Evolutionary conservation across 2,797 vertebrate genomes (phyloP), one percentile per base, ranked within the genome.

Genomic region (Neostethus bicornis): DNA sequence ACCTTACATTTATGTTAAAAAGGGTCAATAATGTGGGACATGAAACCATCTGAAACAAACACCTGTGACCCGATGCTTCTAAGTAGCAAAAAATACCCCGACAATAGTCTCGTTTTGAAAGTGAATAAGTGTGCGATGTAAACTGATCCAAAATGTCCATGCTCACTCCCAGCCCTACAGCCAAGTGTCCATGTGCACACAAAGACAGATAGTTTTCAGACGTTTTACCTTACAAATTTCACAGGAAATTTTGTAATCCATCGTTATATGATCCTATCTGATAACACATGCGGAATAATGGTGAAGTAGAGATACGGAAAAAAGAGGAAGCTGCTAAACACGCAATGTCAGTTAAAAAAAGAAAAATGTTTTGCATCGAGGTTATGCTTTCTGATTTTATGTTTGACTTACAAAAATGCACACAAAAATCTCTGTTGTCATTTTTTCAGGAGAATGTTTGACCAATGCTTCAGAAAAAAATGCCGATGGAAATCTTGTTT

Each of bases 381-480:
- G 34, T 41, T n/a, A 7, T 5, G 25, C 5, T 6, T 25, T 14
- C 34, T 5, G 5, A 2, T 3, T 2, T 7, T 26, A 28, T 19
- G 8, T 2, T 1, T 14, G 11, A 46, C 6, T 0, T 7, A 1
- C 2, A 26, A 44, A 14, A 28, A 13, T 2, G 16, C 1, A 11
- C 4, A 16, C 3, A n/a, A 0, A 2, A 1, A 26, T 12, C 14
- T 31, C 32, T 31, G 20, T 47, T n/a, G 48, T n/a, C 25, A 9
- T 64, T 50, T 61, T 76, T 65, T 2, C 51, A 92, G 85, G 73
- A 89, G 55, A 64, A 91, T 90, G 89, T 25, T 3, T 43, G 51
- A 34, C 39, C 55, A 68, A 58, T 29, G 42, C 51, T 55, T 38
- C 13, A 49, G 51, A 35, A 70, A 58, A 61, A 60, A n/a, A 10